phyloP scores from a whole-genome alignment of 2,113 vertebrate species.

The Neolamprologus falcicula region DNA sequence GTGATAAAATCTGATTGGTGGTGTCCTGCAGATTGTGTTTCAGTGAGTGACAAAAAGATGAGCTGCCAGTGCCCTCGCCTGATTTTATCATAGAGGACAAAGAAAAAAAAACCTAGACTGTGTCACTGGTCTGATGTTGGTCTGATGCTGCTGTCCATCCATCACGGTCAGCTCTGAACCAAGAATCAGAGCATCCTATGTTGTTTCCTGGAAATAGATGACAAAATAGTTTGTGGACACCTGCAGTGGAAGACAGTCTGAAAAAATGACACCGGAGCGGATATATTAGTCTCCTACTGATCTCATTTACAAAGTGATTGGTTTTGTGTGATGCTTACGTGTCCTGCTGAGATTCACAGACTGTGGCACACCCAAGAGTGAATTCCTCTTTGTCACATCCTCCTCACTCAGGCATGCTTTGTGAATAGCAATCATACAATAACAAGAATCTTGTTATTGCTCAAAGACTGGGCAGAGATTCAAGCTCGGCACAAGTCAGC shows the following conservation, averaged over 20 bases:
- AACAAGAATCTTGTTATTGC: not conserved
- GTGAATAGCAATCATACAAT: not conserved
- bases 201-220: conserved; percentile 17
- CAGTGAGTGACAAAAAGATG: conserved; percentile 2
- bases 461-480: not conserved
- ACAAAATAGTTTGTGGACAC: conserved; percentile 8
- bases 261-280: conserved; percentile 16
- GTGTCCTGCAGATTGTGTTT: not conserved
- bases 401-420: not conserved
- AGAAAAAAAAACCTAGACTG: not conserved
- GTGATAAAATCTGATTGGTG: not conserved
- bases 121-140: not conserved
- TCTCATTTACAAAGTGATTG: conserved; percentile 65
- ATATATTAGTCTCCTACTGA: conserved; percentile 52
- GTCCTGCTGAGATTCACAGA: conserved; percentile 23
- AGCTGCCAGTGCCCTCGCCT: not conserved
- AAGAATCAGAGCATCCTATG: not conserved
- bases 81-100: not conserved
- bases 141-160: not conserved
- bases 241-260: not conserved
- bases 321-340: conserved; percentile 26
- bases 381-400: not conserved
- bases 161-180: not conserved
- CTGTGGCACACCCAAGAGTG: not conserved
- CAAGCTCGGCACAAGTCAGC: not conserved